Evolutionary conservation across 2,888 invertebrate species (phyloP).

Genomic region (Pollenia labialis): DNA sequence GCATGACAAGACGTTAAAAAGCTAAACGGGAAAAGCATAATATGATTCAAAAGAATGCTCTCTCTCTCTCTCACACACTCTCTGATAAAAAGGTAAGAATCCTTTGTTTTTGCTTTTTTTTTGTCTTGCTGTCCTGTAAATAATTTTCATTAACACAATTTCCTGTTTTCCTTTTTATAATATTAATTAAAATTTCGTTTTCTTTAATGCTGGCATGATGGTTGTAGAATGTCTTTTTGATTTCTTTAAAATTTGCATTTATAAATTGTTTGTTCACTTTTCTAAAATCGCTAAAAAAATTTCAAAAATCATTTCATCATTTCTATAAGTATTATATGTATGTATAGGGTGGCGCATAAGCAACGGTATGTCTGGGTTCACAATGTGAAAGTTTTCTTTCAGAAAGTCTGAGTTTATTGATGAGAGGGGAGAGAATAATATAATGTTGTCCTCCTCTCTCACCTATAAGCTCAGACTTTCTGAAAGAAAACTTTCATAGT

Average conservation of each 20-base stretch:
- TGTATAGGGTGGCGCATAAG: too few relatives aligned
- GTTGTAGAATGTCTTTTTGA: constrained; percentile 45
- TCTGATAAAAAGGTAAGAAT: constrained; percentile 58
- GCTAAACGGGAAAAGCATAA: constrained; percentile 17
- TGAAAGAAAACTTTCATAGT: too few relatives aligned
- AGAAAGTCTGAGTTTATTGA: too few relatives aligned
- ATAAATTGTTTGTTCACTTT: constrained; percentile 15
- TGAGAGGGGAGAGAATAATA: too few relatives aligned
- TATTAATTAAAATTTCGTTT: constrained; percentile 36
- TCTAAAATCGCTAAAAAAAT: neutral
- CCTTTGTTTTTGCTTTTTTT: constrained; percentile 26
- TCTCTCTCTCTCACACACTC: neutral
- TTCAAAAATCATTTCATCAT: neutral
- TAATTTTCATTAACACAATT: constrained; percentile 53
- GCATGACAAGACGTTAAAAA: constrained; percentile 17
- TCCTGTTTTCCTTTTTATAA: constrained; percentile 6
- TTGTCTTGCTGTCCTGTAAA: constrained; percentile 59
- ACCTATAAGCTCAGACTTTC: too few relatives aligned
- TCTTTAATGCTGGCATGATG: constrained; percentile 70
- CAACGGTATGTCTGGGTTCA: too few relatives aligned
- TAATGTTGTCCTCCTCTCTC: too few relatives aligned
- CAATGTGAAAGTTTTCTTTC: too few relatives aligned
- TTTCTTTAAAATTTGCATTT: constrained; percentile 4
- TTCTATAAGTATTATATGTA: too few relatives aligned
- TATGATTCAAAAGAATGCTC: neutral